Conservation (phyloP, 2,888 invertebrate species). For the Deroplatys truncata region DNA sequence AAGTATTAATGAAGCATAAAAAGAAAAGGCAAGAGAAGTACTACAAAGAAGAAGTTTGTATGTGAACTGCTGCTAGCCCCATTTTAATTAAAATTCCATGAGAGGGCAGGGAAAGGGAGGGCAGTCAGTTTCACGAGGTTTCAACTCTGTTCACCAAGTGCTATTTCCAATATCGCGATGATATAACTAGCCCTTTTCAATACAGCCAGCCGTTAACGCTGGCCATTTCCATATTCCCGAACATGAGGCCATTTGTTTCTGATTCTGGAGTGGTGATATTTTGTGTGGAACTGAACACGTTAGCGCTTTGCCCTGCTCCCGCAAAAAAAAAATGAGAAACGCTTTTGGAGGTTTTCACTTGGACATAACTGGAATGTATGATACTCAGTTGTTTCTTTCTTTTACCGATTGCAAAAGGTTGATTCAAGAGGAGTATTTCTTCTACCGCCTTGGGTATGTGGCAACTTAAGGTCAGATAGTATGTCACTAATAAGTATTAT, state of each 20-base stretch:
- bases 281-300: background rate
- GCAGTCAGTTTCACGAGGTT: background rate
- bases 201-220: background rate
- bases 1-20: background rate
- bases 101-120: background rate
- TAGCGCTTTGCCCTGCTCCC: background rate
- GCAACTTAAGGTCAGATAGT: too few relatives aligned
- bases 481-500: too few relatives aligned
- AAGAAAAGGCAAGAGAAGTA: background rate
- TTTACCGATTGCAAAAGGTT: too few relatives aligned
- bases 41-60: background rate
- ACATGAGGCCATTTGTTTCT: background rate
- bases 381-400: too few relatives aligned
- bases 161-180: background rate
- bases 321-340: background rate
- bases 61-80: background rate
- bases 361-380: too few relatives aligned
- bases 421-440: too few relatives aligned
- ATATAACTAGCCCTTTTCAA: background rate
- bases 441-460: too few relatives aligned
- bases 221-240: background rate
- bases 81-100: background rate
- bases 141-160: background rate
- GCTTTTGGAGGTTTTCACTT: background rate
- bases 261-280: background rate